Evolutionary conservation across 2,797 vertebrate genomes (phyloP).

Genomic region (Petrocephalus schoutedeni): DNA sequence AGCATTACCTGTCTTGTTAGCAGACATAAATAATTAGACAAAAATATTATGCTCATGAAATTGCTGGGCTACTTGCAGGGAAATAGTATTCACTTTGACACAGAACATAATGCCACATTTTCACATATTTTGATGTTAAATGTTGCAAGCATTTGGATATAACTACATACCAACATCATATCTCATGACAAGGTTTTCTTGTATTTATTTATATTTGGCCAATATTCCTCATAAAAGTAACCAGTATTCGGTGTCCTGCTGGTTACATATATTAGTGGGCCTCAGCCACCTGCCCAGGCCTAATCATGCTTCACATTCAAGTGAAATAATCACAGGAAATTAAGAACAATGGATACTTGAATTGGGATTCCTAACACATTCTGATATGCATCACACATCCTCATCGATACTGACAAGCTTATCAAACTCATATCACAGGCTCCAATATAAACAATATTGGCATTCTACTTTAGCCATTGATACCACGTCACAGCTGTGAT

Average conservation of each 20-base stretch:
- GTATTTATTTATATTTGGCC: neutral
- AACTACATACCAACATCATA: neutral
- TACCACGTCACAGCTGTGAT: slow-evolving; percentile 45
- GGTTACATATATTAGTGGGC: slow-evolving; percentile 15
- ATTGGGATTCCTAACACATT: slow-evolving; percentile 56
- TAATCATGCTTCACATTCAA: slow-evolving; percentile 45
- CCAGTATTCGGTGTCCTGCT: neutral
- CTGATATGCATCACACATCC: slow-evolving; percentile 59
- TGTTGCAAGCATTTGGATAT: neutral
- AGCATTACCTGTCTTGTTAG: neutral
- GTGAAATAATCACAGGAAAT: slow-evolving; percentile 55
- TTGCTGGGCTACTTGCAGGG: neutral
- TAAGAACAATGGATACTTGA: slow-evolving; percentile 47
- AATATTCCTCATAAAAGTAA: neutral
- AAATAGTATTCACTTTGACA: neutral
- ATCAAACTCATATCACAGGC: slow-evolving; percentile 57
- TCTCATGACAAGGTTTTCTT: neutral
- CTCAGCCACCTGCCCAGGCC: slow-evolving; percentile 39
- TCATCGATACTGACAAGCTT: slow-evolving; percentile 74
- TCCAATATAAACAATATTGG: slow-evolving; percentile 62
- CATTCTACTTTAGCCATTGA: slow-evolving; percentile 64
- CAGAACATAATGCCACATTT: neutral
- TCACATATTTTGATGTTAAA: neutral
- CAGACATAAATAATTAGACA: neutral
- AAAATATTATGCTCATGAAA: neutral